Evolutionary conservation across 2,888 invertebrate genomes (phyloP), one percentile per base, ranked within the genome.

Genomic region (Perithous albicinctus): DNA sequence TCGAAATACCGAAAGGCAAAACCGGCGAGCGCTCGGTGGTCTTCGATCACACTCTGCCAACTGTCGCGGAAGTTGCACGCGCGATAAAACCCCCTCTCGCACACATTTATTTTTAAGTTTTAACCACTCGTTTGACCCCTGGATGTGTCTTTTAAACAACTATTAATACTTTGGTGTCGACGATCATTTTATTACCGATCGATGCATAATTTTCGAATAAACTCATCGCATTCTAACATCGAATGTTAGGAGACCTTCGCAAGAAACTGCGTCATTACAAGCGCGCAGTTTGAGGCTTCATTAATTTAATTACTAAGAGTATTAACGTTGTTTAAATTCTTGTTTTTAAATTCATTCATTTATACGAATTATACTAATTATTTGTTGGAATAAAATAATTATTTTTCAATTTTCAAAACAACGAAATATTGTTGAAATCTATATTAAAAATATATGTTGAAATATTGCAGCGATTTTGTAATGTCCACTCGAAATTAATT

Each of bases 1-100:
- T 46, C 18, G 56, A 54, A 64, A 74, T 26, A 43, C 15, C 35
- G 48, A 51, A 51, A 51, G 18, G 20, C 48, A 10, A 23, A n/a
- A 1, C 20, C n/a, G n/a, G n/a, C n/a, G n/a, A n/a, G 10, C 48
- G 20, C 20, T 15, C 6, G n/a, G 23, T 23, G 69, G 26, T 38
- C 4, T 38, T 59, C n/a, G n/a, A 38, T 38, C 41, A 23, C n/a
- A n/a, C n/a, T n/a, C n/a, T 29, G 23, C 29, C 8, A n/a, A 56
- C 23, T 56, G 56, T 29, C 15, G n/a, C 0, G 29, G 2, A 5
- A 56, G 10, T 10, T 6, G 46, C 20, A 20, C 46, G 48, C 20
- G 48, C 20, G 23, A 51, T 10, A 10, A 20, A 1, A 12, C 12
- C 8, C 8, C 48, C 2, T 51, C 20, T 10, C 0, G 10, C 12